phyloP scores from a whole-genome alignment of 2,797 vertebrate genomes.

The Hemitrygon akajei region DNA sequence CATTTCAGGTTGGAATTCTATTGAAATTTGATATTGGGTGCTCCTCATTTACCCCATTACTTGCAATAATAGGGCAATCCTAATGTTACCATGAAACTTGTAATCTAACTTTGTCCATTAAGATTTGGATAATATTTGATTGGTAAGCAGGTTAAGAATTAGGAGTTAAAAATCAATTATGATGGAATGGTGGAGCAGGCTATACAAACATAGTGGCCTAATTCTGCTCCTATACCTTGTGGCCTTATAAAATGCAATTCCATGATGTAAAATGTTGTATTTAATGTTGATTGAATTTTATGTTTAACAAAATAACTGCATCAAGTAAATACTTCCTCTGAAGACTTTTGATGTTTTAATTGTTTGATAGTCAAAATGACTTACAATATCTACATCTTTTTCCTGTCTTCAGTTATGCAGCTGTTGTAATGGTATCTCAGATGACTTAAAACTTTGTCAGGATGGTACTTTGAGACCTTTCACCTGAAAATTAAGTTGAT shows the following conservation, averaged over 20 bases:
- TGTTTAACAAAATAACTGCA: not conserved
- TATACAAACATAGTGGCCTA: too few relatives aligned
- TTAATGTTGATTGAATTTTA: not conserved
- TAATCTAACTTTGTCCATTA: not conserved
- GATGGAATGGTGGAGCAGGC: too few relatives aligned
- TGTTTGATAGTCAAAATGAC: not conserved
- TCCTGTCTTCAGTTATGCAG: not conserved
- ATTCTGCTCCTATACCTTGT: too few relatives aligned
- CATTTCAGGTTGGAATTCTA: too few relatives aligned
- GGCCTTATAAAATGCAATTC: not conserved
- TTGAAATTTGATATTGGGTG: too few relatives aligned
- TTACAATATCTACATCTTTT: slow-evolving; percentile 17
- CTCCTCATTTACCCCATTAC: not conserved
- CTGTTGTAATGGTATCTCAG: slow-evolving; percentile 14
- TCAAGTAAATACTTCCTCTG: not conserved
- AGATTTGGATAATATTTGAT: not conserved
- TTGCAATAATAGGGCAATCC: not conserved
- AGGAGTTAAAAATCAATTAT: too few relatives aligned
- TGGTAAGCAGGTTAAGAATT: too few relatives aligned
- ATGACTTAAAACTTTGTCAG: slow-evolving; percentile 34
- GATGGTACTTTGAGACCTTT: slow-evolving; percentile 27
- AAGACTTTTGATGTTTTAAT: not conserved
- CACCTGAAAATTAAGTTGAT: slow-evolving; percentile 30
- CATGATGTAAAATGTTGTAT: not conserved
- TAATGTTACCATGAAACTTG: not conserved